Conservation (phyloP, 2,888 invertebrate species). For the Phengaris alcon region DNA sequence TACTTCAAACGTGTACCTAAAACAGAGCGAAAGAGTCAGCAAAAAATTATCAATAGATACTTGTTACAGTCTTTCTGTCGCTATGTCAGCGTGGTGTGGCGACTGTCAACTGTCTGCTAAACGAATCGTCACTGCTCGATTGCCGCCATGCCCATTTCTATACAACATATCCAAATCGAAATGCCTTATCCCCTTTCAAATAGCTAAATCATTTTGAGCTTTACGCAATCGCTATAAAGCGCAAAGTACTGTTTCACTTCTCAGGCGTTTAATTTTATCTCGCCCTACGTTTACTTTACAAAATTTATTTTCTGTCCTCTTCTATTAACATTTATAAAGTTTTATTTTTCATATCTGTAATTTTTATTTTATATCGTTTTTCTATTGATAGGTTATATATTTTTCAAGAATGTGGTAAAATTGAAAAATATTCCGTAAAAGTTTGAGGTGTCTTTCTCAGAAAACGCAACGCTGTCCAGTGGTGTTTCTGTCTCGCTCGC, state of each 20-base stretch:
- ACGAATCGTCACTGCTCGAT: conserved; percentile 75
- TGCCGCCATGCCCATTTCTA: conserved; percentile 77
- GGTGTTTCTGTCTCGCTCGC: conserved; percentile 64
- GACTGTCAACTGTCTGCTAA: conserved; percentile 80
- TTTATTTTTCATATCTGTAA: not conserved
- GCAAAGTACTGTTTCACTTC: conserved; percentile 35
- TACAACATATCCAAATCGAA: conserved; percentile 41
- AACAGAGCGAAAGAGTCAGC: conserved; percentile 58
- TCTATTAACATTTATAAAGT: conserved; percentile 39
- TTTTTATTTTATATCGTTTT: not conserved
- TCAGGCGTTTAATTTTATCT: conserved; percentile 43
- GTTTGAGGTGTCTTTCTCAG: not conserved
- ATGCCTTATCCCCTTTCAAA: conserved; percentile 41
- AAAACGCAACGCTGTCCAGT: not conserved
- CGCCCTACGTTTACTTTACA: conserved; percentile 41
- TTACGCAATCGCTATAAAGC: conserved; percentile 37
- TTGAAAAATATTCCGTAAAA: not conserved
- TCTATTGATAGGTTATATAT: not conserved
- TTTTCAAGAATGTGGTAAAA: not conserved
- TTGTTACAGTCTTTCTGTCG: conserved; percentile 75
- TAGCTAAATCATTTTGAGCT: conserved; percentile 39
- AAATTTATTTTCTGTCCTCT: conserved; percentile 58
- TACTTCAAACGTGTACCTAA: conserved; percentile 17
- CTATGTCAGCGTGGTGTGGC: conserved; percentile 78
- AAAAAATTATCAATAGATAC: conserved; percentile 69